phyloP scores from a whole-genome alignment of 2,797 vertebrate species.

The Paguma larvata region DNA sequence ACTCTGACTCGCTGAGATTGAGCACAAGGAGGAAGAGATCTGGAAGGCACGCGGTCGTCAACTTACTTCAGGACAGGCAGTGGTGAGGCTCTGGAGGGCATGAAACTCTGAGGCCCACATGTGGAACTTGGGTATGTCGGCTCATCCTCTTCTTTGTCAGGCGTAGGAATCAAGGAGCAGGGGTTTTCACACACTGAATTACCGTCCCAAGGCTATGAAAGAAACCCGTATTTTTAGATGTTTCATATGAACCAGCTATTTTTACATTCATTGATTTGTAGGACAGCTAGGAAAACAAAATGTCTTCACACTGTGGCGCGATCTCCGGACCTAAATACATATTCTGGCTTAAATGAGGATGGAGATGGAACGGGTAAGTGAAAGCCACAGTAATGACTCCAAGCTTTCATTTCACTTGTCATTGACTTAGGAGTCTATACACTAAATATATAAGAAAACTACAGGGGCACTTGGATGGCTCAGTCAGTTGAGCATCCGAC shows the following conservation, averaged over 20 bases:
- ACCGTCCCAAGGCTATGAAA: constrained; percentile 87
- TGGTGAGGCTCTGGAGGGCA: constrained; percentile 92
- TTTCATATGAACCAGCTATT: background rate
- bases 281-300: background rate
- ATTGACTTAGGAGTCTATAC: background rate
- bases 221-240: background rate
- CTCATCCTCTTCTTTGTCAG: constrained; percentile 91
- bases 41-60: background rate
- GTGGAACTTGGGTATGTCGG: constrained; percentile 67
- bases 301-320: background rate
- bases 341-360: background rate
- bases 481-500: too few relatives aligned
- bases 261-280: background rate
- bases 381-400: background rate
- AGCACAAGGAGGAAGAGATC: background rate
- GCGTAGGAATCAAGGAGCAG: constrained; percentile 92
- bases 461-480: too few relatives aligned
- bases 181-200: constrained; percentile 87
- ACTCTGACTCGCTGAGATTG: background rate
- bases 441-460: background rate
- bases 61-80: constrained; percentile 93
- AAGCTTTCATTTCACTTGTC: background rate
- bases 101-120: constrained; percentile 78
- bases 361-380: background rate
- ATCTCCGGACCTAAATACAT: background rate